These are phyloP conservation scores for Bergia puertoricense DNA, from an alignment of 92 coral and sea anemone genomes.

Conservation along the genomic window DNA sequence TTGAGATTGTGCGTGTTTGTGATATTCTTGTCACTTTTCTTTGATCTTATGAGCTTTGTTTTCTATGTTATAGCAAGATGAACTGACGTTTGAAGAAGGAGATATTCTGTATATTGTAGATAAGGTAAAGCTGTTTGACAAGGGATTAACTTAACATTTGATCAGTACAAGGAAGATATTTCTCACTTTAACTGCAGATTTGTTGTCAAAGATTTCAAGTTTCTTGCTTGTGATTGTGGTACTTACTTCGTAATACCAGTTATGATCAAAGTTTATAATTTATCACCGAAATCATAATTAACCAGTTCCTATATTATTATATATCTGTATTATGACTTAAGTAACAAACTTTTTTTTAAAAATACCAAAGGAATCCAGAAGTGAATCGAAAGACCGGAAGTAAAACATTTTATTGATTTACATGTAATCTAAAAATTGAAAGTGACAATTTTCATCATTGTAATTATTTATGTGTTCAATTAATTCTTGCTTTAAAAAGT, in stretches of 20 bases:
- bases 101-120: constrained; percentile 92
- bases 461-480: too few relatives aligned
- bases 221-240: not conserved
- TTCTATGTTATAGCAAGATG: constrained; percentile 80
- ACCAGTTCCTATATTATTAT: not conserved
- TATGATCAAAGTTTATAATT: not conserved
- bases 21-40: not conserved
- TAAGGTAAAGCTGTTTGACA: constrained; percentile 61
- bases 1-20: not conserved
- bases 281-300: not conserved
- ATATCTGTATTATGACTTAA: not conserved
- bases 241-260: not conserved
- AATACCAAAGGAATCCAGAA: not conserved
- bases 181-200: too few relatives aligned
- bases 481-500: too few relatives aligned
- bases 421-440: too few relatives aligned
- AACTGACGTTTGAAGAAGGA: constrained; percentile 96
- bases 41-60: constrained; percentile 1
- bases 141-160: too few relatives aligned
- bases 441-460: too few relatives aligned
- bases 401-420: not conserved
- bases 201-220: not conserved
- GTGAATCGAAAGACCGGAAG: constrained; percentile 24
- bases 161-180: not conserved
- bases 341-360: not conserved